phyloP scores from a whole-genome alignment of 2,797 vertebrate species.

The Channa striata region DNA sequence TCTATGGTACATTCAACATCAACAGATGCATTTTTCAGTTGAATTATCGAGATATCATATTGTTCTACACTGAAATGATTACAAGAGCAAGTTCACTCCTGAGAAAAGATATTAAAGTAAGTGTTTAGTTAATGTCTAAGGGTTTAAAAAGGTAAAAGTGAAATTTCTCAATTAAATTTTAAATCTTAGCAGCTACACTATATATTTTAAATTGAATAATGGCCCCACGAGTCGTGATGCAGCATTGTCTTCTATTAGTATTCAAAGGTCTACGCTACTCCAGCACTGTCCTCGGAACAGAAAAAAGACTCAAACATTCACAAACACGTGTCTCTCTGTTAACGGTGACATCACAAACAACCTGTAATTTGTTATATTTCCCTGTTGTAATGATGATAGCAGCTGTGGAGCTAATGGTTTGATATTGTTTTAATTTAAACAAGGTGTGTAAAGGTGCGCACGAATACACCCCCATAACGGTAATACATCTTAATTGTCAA shows the following conservation, averaged over 20 bases:
- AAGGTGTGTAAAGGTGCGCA: constrained; percentile 20
- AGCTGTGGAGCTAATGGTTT: constrained; percentile 54
- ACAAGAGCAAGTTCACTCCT: background rate
- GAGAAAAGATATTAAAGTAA: background rate
- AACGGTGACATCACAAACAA: constrained; percentile 16
- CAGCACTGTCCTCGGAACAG: too few species aligned
- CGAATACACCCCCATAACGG: background rate
- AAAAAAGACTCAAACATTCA: too few species aligned
- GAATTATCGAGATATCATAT: background rate
- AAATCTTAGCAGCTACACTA: too few species aligned
- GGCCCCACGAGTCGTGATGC: too few species aligned
- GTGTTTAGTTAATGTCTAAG: too few species aligned
- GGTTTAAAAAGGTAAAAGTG: too few species aligned
- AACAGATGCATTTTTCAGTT: background rate
- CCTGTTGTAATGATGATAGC: constrained; percentile 31
- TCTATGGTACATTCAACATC: background rate
- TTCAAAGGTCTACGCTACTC: too few species aligned
- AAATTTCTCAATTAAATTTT: too few species aligned
- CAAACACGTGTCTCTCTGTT: constrained; percentile 14
- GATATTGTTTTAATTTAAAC: constrained; percentile 44
- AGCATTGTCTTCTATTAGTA: too few species aligned
- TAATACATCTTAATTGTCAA: constrained; percentile 51
- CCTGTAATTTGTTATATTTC: constrained; percentile 22
- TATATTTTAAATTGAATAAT: too few species aligned
- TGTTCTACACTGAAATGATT: background rate